These are phyloP conservation scores for Amazona vittata DNA, from an alignment of 2,113 vertebrate species.

Conservation along the genomic window DNA sequence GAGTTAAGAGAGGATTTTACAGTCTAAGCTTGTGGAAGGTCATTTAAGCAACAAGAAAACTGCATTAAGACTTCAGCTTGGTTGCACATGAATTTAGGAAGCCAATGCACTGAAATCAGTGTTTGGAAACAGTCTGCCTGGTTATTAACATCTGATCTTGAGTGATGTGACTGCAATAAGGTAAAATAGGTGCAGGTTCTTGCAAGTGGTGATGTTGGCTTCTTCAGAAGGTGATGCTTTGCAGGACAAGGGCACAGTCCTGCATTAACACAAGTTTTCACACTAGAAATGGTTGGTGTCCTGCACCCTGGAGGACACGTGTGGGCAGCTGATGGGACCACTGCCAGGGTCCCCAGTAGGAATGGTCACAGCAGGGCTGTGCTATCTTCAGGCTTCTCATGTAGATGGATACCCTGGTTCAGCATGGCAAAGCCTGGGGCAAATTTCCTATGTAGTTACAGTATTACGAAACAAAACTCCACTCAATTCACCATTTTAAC, in stretches of 20 bases:
- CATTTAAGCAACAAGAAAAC: neutral
- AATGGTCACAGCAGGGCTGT: neutral
- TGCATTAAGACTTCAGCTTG: neutral
- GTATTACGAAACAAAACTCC: neutral
- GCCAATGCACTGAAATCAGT: neutral
- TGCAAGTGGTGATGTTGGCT: neutral
- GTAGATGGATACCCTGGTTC: neutral
- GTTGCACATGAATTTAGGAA: neutral
- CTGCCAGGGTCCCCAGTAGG: neutral
- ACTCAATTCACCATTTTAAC: neutral
- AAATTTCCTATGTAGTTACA: neutral
- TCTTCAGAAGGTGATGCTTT: neutral
- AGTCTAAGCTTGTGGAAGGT: neutral
- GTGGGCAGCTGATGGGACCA: fast-evolving
- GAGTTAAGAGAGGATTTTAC: neutral
- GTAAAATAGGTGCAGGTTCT: neutral
- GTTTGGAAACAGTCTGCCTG: fast-evolving
- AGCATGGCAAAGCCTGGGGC: neutral
- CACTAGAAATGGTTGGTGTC: neutral
- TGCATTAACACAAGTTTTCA: neutral
- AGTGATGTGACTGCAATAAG: fast-evolving
- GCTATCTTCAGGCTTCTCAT: neutral
- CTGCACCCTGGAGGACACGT: fast-evolving
- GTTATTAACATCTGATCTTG: neutral
- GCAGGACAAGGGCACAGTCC: neutral